Evolutionary conservation across 1,140 invertebrate genomes (phyloP), one percentile per base, ranked within the genome.

Genomic region (Anoplolepis gracilipes): DNA sequence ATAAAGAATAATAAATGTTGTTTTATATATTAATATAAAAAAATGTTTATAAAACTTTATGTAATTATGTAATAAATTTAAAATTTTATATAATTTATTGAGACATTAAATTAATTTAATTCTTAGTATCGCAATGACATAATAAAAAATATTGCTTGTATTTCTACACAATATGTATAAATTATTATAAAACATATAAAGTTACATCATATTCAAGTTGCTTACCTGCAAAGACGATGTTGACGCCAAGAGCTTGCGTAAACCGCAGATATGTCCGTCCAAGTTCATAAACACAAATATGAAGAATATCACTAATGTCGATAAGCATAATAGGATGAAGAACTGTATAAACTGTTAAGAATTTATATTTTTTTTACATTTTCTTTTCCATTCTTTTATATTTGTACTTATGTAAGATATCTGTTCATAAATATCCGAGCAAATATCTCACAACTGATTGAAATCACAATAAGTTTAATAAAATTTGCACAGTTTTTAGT

Each of bases 251-350:
- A 53, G 98, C 97, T 91, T 98, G 96, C 0, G 98, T 97, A 46
- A 99, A 95, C 92, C 97, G 97, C 76, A 99, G 95, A 92, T 99
- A 99, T 8, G 98, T 99, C 73, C 98, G 96, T 72, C 99, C 99
- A 28, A 99, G 94, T 94, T 98, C 98, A 93, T 99, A 99, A 59
- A 99, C 99, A 95, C 99, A 99, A 86, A 99, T 98, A 96, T 99
- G 97, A 36, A 99, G 96, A 42, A 99, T 97, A 95, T 99, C 99
- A 95, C 98, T 99, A 59, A 99, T 99, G 94, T 99, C 99, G 89
- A 99, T 98, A n/a, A 99, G 95, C 94, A 99, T 96, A 97, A 53
- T 30, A 65, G 49, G 19, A 53, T 70, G 46, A 19, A 49, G 46
- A 49, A 53, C 19, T 19, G 67, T 88, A 85, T 87, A 42, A 84